Percentiles rank a stretch among this genome's conserved stretches.
Evolutionary conservation across 2,888 invertebrate genomes (phyloP).

Genomic region (Camponotus fellah): DNA sequence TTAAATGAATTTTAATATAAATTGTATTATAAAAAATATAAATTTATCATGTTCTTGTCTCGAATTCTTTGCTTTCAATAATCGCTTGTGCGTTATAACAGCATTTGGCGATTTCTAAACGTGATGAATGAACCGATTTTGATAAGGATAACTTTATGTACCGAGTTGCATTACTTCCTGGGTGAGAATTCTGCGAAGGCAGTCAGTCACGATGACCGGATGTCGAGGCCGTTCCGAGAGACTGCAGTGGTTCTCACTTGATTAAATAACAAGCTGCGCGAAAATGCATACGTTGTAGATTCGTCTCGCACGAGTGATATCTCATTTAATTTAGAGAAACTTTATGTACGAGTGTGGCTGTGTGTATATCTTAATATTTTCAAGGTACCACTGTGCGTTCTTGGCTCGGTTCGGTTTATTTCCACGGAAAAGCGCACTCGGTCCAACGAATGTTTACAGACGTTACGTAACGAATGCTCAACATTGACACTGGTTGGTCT

Average conservation of each 20-base stretch:
- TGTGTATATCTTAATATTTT: conserved; percentile 14
- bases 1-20: no score
- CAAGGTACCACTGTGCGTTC: conserved; percentile 46
- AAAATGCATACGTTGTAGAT: not conserved
- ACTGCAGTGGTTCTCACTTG: conserved; percentile 27
- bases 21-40: not conserved
- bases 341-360: not conserved
- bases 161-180: conserved; percentile 29
- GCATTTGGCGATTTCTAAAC: not conserved
- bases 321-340: conserved; percentile 27
- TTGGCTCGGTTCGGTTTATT: conserved; percentile 56
- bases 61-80: not conserved
- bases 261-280: not conserved
- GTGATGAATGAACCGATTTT: not conserved
- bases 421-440: conserved; percentile 62
- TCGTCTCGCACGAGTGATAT: conserved; percentile 26
- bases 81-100: not conserved
- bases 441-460: conserved; percentile 12
- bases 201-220: conserved; percentile 44
- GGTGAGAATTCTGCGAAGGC: conserved; percentile 35
- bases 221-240: conserved; percentile 38
- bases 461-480: conserved; percentile 62
- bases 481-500: conserved; percentile 60
- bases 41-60: not conserved
- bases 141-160: conserved; percentile 12